A percentile compares a stretch with the other conserved stretches of the same genome.
These are phyloP conservation scores for Odocoileus virginianus DNA, from an alignment of 2,113 vertebrate genomes.

Conservation along the genomic window DNA sequence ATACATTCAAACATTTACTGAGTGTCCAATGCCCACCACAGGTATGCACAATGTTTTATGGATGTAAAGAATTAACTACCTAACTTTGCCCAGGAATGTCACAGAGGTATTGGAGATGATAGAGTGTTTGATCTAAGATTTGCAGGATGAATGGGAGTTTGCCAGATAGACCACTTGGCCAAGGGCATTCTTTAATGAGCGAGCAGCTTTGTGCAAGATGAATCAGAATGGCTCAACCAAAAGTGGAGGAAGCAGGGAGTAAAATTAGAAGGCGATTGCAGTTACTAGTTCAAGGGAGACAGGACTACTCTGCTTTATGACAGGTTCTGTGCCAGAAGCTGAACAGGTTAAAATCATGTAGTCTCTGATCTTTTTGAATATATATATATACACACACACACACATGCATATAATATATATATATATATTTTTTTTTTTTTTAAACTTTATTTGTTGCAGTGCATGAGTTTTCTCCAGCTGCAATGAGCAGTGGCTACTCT, in stretches of 20 bases:
- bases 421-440: background rate
- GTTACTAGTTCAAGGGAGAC: background rate
- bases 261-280: background rate
- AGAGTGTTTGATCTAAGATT: background rate
- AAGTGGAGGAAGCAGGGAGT: background rate
- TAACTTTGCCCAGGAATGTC: background rate
- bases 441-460: background rate
- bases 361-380: background rate
- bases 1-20: background rate
- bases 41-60: background rate
- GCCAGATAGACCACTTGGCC: background rate
- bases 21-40: background rate
- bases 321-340: background rate
- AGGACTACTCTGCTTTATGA: background rate
- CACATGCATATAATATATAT: fast-evolving
- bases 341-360: background rate
- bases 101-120: background rate
- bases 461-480: background rate
- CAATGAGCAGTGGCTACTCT: background rate
- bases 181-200: background rate
- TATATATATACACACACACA: fast-evolving
- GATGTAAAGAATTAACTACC: background rate
- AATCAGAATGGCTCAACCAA: background rate
- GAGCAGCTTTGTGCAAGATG: background rate
- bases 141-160: background rate